Base-by-base conservation (phyloP, 1,140 invertebrate species). In the Grapholita molesta region DNA sequence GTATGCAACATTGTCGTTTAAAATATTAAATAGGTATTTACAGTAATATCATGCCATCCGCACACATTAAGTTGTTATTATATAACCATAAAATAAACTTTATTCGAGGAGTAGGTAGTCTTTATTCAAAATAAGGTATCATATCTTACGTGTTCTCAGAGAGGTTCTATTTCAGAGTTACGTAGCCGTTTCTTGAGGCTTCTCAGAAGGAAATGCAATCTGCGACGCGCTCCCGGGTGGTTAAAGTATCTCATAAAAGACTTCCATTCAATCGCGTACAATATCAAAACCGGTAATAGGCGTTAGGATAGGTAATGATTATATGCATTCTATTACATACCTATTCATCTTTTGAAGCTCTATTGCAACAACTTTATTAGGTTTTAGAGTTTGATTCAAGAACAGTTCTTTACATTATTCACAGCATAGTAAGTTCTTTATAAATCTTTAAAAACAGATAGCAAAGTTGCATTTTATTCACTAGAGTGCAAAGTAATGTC, bases 241-340 rank as follows among this genome's bases (percentile, higher is more conserved):
- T 57, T 57, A 57, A 28, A 23, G 53, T 57, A 57, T 57, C 53
- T 57, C 53, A 57, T 57, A n/a, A 57, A 57, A 57, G 53, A 30
- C 8, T 30, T 57, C 53, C 28, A 30, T 57, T 57, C 53, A 57
- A 15, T 57, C 23, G 23, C 12, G 15, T 24, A 57, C 53, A 57
- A 57, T 57, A 28, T 23, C 15, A 18, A 25, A 25, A 28, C 24
- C 23, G 53, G 12, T 25, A 25, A n/a, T 24, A 25, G n/a, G 7
- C 53, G 24, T 25, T 25, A 57, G 28, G 25, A 4, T 25, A 28
- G 24, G 53, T 25, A 57, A 57, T 25, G 24, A 57, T 57, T 57
- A 24, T 57, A 25, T 23, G 12, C n/a, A 15, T 57, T 57, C 28
- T 57, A 57, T 57, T 57, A n/a, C 28, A 7, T 30, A 30, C 4